Evolutionary conservation across 1,140 invertebrate species (phyloP), one percentile per base, ranked within the genome.

Genomic region (Penaeus indicus): DNA sequence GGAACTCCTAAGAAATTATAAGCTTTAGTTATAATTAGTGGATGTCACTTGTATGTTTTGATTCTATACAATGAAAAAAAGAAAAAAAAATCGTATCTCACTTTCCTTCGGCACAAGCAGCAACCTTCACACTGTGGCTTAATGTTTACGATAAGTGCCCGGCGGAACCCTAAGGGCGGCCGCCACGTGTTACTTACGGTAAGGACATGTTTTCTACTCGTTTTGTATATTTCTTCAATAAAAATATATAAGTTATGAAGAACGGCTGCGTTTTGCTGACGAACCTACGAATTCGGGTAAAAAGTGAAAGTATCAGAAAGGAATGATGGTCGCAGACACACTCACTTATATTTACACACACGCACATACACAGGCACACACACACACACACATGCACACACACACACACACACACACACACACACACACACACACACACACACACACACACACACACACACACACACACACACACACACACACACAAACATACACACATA

Each of bases 171-270:
- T 42, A 8, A 1, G 32, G 22, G 54, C 19, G 21, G 27, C 78
- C 18, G 18, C n/a, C 25, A n/a, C 11, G n/a, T 61, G 47, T 54
- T 80, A 61, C 61, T 80, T 16, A 80, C 47, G 78, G 78, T 54
- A 80, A 80, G 78, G 78, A 80, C 54, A 80, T 80, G 21, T 61
- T 80, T 80, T 80, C 78, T 80, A 80, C 47, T 80, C 78, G 61
- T 80, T 80, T 80, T 80, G 78, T 80, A 80, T 42, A 80, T 80
- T 80, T 61, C 54, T 80, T 80, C 78, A 80, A 80, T 80, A 80
- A 80, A 80, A 25, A 60, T 80, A n/a, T 80, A 80, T 80, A 42
- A 60, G 61, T 80, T 61, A 27, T 54, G 54, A 54, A 11, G 54
- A 54, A 54, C 0, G 0, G 22, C 2, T 25, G 27, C 60, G 63